Evolutionary conservation across 2,113 vertebrate genomes (phyloP).

Genomic region (Uria lomvia): DNA sequence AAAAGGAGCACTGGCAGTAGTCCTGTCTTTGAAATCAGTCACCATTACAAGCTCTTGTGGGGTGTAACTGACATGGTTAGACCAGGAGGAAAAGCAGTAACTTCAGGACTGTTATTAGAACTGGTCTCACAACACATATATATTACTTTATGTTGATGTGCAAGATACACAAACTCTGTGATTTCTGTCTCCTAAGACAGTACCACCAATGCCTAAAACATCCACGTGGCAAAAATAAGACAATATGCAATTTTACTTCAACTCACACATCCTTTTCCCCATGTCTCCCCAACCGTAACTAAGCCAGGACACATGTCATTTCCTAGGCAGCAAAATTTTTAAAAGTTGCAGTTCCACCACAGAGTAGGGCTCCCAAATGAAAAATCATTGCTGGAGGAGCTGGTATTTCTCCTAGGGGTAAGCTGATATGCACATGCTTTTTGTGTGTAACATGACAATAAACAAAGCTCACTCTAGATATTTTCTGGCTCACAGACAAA

Average conservation of each 20-base stretch:
- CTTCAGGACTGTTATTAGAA: background rate
- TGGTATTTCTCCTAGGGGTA: background rate
- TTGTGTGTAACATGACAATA: background rate
- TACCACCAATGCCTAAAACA: accelerated
- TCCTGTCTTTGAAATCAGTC: background rate
- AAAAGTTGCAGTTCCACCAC: background rate
- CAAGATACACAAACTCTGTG: background rate
- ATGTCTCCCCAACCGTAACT: background rate
- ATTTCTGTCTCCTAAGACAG: background rate
- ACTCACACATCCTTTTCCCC: background rate
- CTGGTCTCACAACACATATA: background rate
- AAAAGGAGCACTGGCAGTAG: background rate
- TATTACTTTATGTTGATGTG: accelerated
- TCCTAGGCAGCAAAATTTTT: background rate
- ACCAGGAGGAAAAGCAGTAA: background rate
- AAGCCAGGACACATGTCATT: background rate
- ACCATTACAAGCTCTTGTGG: background rate
- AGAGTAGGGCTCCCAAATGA: background rate
- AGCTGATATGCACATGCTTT: background rate
- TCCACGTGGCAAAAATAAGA: background rate
- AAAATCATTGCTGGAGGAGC: background rate
- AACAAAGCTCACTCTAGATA: background rate
- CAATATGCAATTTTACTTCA: background rate
- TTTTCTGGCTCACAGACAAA: slow-evolving; percentile 3
- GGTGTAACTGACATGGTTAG: background rate